These are phyloP conservation scores for Neotoxoptera formosana DNA, from an alignment of 1,140 invertebrate genomes.

Conservation along the genomic window DNA sequence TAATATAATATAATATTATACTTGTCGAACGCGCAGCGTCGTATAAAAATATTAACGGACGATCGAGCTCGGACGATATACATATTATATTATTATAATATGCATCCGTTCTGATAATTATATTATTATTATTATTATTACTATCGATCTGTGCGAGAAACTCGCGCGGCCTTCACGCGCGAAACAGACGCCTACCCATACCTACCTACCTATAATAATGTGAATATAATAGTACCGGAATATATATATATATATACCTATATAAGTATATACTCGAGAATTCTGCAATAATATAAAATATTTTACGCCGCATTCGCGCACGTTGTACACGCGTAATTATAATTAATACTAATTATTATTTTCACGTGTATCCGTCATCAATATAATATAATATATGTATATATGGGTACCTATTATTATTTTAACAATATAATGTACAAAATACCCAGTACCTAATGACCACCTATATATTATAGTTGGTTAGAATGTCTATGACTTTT, in stretches of 20 bases:
- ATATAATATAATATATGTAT: neutral
- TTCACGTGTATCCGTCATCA: neutral
- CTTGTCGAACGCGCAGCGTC: neutral
- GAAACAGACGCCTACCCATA: neutral
- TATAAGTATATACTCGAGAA: neutral
- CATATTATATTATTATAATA: neutral
- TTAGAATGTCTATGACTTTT: neutral
- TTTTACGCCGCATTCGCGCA: neutral
- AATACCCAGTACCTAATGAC: too few species aligned
- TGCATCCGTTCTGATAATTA: neutral
- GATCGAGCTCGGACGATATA: neutral
- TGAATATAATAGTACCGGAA: too few species aligned
- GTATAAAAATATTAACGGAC: neutral
- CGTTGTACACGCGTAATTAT: neutral
- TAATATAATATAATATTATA: too few species aligned
- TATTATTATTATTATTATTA: neutral
- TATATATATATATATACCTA: too few species aligned
- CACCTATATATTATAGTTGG: neutral
- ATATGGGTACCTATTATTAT: neutral
- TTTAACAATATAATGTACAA: neutral
- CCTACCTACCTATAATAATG: too few species aligned
- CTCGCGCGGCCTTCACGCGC: neutral
- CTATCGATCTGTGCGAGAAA: neutral
- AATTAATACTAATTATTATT: constrained; percentile 15
- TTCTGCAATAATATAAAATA: neutral